A percentile compares a stretch with the other conserved stretches of the same genome.
phyloP scores from a whole-genome alignment of 2,888 invertebrate species.

The Tupiocoris notatus region DNA sequence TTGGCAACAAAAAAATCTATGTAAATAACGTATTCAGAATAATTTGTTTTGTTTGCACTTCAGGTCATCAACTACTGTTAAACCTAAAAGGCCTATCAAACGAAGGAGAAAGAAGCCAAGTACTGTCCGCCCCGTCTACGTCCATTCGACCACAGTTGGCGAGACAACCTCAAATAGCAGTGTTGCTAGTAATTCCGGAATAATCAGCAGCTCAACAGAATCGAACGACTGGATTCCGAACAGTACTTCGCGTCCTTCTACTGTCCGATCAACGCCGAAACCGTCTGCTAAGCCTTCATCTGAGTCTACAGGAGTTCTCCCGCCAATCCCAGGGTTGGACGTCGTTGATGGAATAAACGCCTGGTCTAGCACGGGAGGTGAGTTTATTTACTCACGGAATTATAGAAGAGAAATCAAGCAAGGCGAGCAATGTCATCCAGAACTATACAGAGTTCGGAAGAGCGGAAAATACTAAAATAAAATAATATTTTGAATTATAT shows the following conservation, averaged over 20 bases:
- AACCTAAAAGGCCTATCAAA: constrained; percentile 40
- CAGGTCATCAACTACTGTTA: constrained; percentile 42
- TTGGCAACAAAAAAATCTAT: too few relatives aligned
- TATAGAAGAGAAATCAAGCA: too few relatives aligned
- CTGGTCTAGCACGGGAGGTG: not conserved
- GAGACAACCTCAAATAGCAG: not conserved
- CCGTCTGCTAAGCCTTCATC: not conserved
- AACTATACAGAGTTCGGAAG: too few relatives aligned
- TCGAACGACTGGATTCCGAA: not conserved
- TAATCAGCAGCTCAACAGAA: not conserved
- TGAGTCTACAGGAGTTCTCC: not conserved
- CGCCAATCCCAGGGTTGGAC: constrained; percentile 5
- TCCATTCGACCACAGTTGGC: constrained; percentile 35
- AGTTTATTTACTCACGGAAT: too few relatives aligned
- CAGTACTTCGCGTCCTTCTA: not conserved
- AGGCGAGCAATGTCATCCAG: too few relatives aligned
- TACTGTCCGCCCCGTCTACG: constrained; percentile 48
- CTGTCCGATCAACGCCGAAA: not conserved
- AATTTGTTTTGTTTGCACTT: not conserved
- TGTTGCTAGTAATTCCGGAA: not conserved
- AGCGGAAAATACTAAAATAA: too few relatives aligned
- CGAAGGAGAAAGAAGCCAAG: constrained; percentile 44
- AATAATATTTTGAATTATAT: too few relatives aligned
- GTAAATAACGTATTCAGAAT: too few relatives aligned
- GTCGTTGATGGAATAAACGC: constrained; percentile 25